Base-by-base conservation (phyloP, 1,140 invertebrate genomes). In the Manduca sexta region DNA sequence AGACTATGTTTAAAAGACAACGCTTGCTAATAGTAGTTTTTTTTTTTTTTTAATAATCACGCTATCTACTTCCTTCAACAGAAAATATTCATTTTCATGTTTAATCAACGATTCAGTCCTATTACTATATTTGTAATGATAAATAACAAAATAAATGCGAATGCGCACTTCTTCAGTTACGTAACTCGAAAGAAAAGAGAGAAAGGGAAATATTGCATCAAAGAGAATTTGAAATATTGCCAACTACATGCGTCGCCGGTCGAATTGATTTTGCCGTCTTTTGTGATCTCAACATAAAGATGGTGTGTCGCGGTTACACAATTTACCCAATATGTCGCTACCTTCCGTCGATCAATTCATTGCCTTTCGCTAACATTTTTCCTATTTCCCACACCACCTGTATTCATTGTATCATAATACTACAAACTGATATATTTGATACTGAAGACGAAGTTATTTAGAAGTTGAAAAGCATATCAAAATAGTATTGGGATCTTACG, bases 221-320 rank as follows among this genome's bases (percentile, higher is more conserved):
- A 64, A 74, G 68, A 63, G 64, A 70, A 67, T 70, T 75, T 78
- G 74, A 78, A 72, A 70, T 74, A 74, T 74, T 75, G 74, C 74
- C 74, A 78, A 75, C 49, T 78, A 66, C 51, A 74, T 62, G 72
- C 68, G 64, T 74, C 66, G 68, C 44, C 57, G 55, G 49, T 53
- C 43, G 64, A 67, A 78, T 75, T 72, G 74, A 78, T 78, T 77
- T 64, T 60, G 57, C 54, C 50, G 54, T 48, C 60, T 65, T 62
- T 68, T 66, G 60, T 57, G 53, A 56, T 60, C 48, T 52, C 42
- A 14, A 33, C 7, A 15, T 8, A 38, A 40, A 42, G 46, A 55
- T 35, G 53, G 15, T 39, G 40, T 14, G 12, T 41, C 29, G 33
- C 33, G 46, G 48, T 47, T 50, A 44, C 18, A 42, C 45, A 49